Base-by-base conservation (phyloP, 2,888 invertebrate species). In the Drosophila sordidapex region DNA sequence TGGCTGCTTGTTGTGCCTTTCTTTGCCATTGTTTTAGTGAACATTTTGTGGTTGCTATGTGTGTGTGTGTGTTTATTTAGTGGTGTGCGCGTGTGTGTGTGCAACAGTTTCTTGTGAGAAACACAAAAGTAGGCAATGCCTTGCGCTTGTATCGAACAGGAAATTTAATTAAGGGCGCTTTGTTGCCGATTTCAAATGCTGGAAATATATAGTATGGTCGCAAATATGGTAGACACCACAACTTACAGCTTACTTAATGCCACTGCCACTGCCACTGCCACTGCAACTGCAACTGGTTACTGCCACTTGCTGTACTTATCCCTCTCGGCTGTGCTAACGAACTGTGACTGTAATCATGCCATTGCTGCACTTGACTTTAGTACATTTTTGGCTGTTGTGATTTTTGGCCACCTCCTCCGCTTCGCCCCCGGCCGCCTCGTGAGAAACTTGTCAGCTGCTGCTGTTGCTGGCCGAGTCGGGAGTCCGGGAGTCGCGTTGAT, bases 91-190 rank as follows among this genome's bases (percentile, higher is more conserved):
- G 29, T 58, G 60, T 51, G 56, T 31, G 58, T 68, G 66, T 80
- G 83, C 89, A 88, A 84, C 89, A 86, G 87, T 81, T 86, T 74
- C 72, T 66, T 65, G 54, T 31, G 49, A 36, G 27, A 40, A 69
- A 46, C 69, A 58, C 49, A 65, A 73, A 86, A 81, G 71, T 87
- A 81, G 89, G 84, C 84, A 83, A 72, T 62, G 64, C 52, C 59
- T 82, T 71, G 70, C 68, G n/a, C 40, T 59, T 46, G 60, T 43
- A 75, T 72, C 67, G 74, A 81, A 87, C 75, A 77, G 87, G 80
- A 89, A 89, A 87, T 89, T 85, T 76, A 87, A 89, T 89, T 85
- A 85, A 85, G 87, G 78, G 77, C 70, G 72, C 68, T 72, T 77
- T 63, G 68, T 59, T 69, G 52, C 40, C 56, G 60, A 57, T 76